Evolutionary conservation across 2,113 vertebrate species (phyloP).

Genomic region (Cebidichthys violaceus): DNA sequence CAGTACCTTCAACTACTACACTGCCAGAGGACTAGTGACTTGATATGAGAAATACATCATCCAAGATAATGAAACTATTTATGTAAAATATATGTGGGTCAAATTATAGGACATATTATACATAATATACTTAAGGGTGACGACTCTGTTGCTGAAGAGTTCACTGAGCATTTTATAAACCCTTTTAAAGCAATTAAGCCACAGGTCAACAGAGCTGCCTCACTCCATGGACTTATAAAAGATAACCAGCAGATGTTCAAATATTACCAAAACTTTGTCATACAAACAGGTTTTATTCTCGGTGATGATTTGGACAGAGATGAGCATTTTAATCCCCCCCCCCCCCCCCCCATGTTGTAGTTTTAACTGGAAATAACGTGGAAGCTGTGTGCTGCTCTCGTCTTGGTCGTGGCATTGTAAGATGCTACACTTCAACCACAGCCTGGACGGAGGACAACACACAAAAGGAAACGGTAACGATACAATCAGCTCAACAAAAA

Average conservation of each 20-base stretch:
- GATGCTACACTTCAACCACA: background rate
- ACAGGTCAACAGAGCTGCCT: constrained; percentile 1
- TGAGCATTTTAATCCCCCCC: background rate
- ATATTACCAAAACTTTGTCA: background rate
- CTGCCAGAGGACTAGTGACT: too few relatives aligned
- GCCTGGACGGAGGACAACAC: background rate
- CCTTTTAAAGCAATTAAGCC: background rate
- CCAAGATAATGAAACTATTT: background rate
- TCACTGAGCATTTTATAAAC: background rate
- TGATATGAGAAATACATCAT: background rate
- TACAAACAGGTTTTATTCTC: background rate
- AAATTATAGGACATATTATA: background rate
- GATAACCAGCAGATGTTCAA: background rate
- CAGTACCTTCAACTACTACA: background rate
- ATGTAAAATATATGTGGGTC: background rate
- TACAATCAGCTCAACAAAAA: background rate
- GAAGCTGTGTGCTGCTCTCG: background rate
- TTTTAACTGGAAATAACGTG: background rate
- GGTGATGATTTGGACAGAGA: background rate
- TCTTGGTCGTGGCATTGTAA: background rate
- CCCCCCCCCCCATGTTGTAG: too few relatives aligned
- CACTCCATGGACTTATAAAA: background rate
- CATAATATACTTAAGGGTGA: background rate
- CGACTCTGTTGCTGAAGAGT: background rate
- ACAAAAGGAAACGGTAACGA: background rate